phyloP scores from a whole-genome alignment of 2,113 vertebrate species.

The Dolichotis patagonum region DNA sequence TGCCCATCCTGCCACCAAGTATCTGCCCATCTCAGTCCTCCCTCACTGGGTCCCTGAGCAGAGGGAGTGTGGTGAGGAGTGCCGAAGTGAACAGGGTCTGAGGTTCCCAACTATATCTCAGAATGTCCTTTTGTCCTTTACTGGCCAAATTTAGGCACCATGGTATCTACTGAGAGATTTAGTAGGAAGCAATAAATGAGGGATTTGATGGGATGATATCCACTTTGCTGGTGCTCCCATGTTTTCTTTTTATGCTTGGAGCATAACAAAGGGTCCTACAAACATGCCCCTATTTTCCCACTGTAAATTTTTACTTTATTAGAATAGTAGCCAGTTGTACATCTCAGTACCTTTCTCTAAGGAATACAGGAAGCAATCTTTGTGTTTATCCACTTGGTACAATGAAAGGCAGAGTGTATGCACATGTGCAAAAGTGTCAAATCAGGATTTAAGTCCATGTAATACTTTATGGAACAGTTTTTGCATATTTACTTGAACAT shows the following conservation, averaged over 20 bases:
- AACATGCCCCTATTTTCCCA: neutral
- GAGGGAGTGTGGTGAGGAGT: neutral
- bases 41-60: neutral
- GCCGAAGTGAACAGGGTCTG: neutral
- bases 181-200: neutral
- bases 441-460: neutral
- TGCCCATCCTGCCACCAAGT: neutral
- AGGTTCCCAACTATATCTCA: neutral
- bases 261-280: neutral
- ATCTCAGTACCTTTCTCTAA: neutral
- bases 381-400: neutral
- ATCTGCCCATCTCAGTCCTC: neutral
- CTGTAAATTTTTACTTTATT: neutral
- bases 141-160: neutral
- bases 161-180: neutral
- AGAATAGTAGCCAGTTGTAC: neutral
- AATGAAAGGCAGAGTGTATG: neutral
- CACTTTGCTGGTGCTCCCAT: neutral
- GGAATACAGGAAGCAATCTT: neutral
- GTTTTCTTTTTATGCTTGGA: neutral
- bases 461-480: neutral
- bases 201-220: neutral
- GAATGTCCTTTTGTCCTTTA: neutral
- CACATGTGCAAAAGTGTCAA: neutral
- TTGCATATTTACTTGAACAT: neutral